These are phyloP conservation scores for Noctua janthina DNA, from an alignment of 2,888 invertebrate genomes.

Conservation along the genomic window DNA sequence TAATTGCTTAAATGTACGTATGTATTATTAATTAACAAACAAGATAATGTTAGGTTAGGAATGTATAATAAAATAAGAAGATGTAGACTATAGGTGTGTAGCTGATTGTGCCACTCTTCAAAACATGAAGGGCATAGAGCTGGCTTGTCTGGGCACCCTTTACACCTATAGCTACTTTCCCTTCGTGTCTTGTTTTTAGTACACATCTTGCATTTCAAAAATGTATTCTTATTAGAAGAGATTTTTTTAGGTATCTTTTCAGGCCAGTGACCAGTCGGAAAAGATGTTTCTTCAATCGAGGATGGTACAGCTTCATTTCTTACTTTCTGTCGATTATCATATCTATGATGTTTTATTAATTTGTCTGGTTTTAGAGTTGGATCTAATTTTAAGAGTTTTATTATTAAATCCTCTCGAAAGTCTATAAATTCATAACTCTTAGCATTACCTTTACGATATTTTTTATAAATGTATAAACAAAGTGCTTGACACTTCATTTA, in stretches of 20 bases:
- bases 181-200: not conserved
- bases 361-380: not conserved
- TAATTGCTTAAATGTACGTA: too few relatives aligned
- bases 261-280: slow-evolving; percentile 1
- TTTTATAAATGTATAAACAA: too few relatives aligned
- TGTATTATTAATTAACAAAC: too few relatives aligned
- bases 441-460: too few relatives aligned
- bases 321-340: not conserved
- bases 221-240: not conserved
- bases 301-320: not conserved
- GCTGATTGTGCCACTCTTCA: not conserved
- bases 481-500: too few relatives aligned
- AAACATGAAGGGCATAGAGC: not conserved
- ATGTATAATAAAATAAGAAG: too few relatives aligned
- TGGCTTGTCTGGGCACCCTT: not conserved
- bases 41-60: too few relatives aligned
- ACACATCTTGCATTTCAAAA: slow-evolving; percentile 4
- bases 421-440: too few relatives aligned
- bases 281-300: not conserved
- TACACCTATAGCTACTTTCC: slow-evolving; percentile 1
- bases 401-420: too few relatives aligned
- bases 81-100: not conserved
- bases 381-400: not conserved
- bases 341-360: not conserved
- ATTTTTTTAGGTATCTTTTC: slow-evolving; percentile 1